A percentile compares a stretch with the other conserved stretches of the same genome.
Conservation (phyloP, 2,888 invertebrate species). For the Ceramica pisi region DNA sequence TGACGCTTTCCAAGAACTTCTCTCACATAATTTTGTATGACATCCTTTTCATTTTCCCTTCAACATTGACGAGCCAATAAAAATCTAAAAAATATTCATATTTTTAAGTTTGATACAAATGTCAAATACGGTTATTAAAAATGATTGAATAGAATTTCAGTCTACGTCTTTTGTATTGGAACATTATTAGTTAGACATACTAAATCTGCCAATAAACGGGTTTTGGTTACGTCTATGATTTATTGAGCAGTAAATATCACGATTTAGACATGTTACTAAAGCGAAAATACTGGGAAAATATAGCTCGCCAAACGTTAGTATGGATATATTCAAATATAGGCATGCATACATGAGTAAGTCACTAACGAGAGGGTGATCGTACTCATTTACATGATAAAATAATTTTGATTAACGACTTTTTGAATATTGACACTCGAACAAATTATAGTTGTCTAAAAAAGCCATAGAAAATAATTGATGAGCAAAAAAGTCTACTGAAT, state of each 20-base stretch:
- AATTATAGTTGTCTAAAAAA: slow-evolving; percentile 37
- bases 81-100: not conserved
- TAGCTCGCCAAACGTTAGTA: slow-evolving; percentile 33
- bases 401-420: slow-evolving; percentile 49
- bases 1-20: not conserved
- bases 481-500: not conserved
- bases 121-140: slow-evolving; percentile 6
- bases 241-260: slow-evolving; percentile 62
- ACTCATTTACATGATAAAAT: slow-evolving; percentile 55
- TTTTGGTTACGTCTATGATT: slow-evolving; percentile 58
- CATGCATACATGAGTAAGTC: slow-evolving; percentile 35
- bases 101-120: not conserved
- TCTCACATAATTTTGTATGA: not conserved
- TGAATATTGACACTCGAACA: slow-evolving; percentile 34
- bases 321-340: slow-evolving; percentile 51
- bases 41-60: not conserved
- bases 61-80: not conserved
- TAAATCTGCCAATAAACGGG: slow-evolving; percentile 53
- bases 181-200: slow-evolving; percentile 51
- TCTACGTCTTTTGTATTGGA: slow-evolving; percentile 34
- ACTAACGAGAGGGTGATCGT: slow-evolving; percentile 51
- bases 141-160: slow-evolving; percentile 23
- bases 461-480: not conserved
- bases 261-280: slow-evolving; percentile 55
- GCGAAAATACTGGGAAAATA: slow-evolving; percentile 53